phyloP scores from a whole-genome alignment of 2,113 vertebrate species.

The Gadus macrocephalus region DNA sequence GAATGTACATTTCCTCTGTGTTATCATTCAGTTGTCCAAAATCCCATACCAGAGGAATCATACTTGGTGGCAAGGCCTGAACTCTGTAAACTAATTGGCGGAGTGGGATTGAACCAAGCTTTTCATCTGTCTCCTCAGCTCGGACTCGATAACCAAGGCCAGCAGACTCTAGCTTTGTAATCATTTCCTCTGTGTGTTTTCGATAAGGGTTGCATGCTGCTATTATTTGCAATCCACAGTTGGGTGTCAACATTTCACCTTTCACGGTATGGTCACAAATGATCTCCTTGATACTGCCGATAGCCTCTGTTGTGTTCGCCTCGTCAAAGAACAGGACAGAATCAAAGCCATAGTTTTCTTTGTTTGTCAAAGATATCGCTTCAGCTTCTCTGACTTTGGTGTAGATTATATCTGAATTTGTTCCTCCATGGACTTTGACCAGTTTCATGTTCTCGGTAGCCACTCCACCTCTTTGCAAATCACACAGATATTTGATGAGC shows the following conservation, averaged over 20 bases:
- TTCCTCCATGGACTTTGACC: slow-evolving; percentile 94
- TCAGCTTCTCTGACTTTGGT: slow-evolving; percentile 80
- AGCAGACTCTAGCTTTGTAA: slow-evolving; percentile 83
- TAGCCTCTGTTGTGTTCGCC: slow-evolving; percentile 91
- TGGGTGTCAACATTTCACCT: slow-evolving; percentile 66
- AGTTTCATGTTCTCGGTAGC: slow-evolving; percentile 84
- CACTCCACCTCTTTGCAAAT: slow-evolving; percentile 64
- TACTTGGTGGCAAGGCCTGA: slow-evolving; percentile 89
- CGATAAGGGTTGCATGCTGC: slow-evolving; percentile 97
- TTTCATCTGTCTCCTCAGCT: slow-evolving; percentile 82
- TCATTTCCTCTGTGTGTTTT: slow-evolving; percentile 86
- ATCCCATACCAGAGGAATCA: slow-evolving; percentile 94
- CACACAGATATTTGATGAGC: slow-evolving; percentile 87
- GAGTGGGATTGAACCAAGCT: slow-evolving; percentile 87
- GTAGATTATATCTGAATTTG: slow-evolving; percentile 81
- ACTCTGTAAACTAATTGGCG: slow-evolving; percentile 94
- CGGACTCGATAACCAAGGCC: slow-evolving; percentile 89
- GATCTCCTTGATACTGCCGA: slow-evolving; percentile 92
- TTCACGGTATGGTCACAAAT: slow-evolving; percentile 84
- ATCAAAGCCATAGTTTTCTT: slow-evolving; percentile 69
- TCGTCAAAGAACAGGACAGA: slow-evolving; percentile 94
- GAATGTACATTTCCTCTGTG: slow-evolving; percentile 82
- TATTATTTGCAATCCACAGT: slow-evolving; percentile 80
- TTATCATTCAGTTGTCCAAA: slow-evolving; percentile 86
- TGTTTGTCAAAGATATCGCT: slow-evolving; percentile 71